Conservation (phyloP, 2,113 vertebrate species). For the Galeopterus variegatus region DNA sequence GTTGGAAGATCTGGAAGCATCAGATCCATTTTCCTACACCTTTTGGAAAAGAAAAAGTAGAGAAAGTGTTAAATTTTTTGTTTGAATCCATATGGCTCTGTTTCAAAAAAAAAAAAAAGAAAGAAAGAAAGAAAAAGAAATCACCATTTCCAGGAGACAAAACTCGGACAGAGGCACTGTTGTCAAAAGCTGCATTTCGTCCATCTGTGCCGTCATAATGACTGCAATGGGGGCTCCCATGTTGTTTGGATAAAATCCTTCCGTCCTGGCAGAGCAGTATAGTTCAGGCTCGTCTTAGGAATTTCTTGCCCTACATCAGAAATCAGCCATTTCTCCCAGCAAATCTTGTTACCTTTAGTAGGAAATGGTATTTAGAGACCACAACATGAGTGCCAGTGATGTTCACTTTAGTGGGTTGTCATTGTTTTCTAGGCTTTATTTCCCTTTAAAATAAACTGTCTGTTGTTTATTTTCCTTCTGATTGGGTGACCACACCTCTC, state of each 20-base stretch:
- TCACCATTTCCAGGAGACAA: background rate
- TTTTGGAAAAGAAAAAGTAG: conserved; percentile 34
- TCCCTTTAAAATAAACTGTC: background rate
- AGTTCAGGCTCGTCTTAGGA: background rate
- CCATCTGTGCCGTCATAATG: background rate
- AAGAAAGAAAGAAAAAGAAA: background rate
- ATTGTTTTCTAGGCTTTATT: conserved; percentile 19
- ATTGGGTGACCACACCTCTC: background rate
- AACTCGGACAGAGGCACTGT: background rate
- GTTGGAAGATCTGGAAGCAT: background rate
- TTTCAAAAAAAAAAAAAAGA: too few species aligned
- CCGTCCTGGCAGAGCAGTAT: background rate
- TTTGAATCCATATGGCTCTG: background rate
- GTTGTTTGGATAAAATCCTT: background rate
- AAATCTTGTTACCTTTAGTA: background rate
- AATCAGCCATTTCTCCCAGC: background rate
- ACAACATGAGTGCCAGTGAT: background rate
- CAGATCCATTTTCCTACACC: background rate
- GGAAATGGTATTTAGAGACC: conserved; percentile 31
- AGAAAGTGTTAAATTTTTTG: background rate
- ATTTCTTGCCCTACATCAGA: background rate
- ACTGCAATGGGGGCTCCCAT: background rate
- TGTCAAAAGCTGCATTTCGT: background rate
- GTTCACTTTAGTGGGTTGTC: background rate
- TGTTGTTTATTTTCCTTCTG: background rate